phyloP scores from a whole-genome alignment of 1,140 invertebrate species.

The Phortica variegata region DNA sequence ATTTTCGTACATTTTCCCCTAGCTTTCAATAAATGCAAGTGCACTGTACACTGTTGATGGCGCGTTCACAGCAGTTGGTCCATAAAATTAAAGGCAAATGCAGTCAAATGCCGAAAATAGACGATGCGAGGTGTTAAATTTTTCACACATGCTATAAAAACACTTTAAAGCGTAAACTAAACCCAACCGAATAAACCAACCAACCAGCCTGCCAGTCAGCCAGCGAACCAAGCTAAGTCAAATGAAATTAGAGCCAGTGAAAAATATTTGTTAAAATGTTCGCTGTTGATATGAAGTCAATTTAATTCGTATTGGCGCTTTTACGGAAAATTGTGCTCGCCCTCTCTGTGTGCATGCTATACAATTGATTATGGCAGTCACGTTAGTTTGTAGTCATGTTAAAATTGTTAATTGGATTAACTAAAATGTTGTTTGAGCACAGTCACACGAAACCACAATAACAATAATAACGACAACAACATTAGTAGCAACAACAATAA shows the following conservation, averaged over 20 bases:
- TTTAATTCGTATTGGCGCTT: too few species aligned
- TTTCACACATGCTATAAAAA: slow-evolving; percentile 22
- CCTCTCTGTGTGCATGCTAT: slow-evolving; percentile 3
- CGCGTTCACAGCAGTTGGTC: slow-evolving; percentile 14
- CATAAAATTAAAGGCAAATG: slow-evolving; percentile 26
- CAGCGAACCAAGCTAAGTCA: too few species aligned
- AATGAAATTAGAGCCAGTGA: slow-evolving; percentile 4
- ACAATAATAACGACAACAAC: too few species aligned
- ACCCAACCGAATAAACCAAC: neutral
- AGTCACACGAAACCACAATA: too few species aligned
- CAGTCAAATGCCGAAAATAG: too few species aligned
- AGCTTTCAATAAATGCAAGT: too few species aligned
- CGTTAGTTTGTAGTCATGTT: slow-evolving; percentile 47
- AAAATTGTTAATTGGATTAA: slow-evolving; percentile 57
- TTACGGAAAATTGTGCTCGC: too few species aligned
- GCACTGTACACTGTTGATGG: slow-evolving; percentile 9
- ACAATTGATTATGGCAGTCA: slow-evolving; percentile 27
- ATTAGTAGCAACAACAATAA: neutral
- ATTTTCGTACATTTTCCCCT: too few species aligned
- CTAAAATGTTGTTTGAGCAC: too few species aligned
- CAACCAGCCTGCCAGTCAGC: too few species aligned
- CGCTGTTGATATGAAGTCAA: too few species aligned
- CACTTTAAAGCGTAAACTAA: too few species aligned
- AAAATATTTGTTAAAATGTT: slow-evolving; percentile 7
- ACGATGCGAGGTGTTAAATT: slow-evolving; percentile 29